Base-by-base conservation (phyloP, 2,113 vertebrate genomes). In the Pipra filicauda region DNA sequence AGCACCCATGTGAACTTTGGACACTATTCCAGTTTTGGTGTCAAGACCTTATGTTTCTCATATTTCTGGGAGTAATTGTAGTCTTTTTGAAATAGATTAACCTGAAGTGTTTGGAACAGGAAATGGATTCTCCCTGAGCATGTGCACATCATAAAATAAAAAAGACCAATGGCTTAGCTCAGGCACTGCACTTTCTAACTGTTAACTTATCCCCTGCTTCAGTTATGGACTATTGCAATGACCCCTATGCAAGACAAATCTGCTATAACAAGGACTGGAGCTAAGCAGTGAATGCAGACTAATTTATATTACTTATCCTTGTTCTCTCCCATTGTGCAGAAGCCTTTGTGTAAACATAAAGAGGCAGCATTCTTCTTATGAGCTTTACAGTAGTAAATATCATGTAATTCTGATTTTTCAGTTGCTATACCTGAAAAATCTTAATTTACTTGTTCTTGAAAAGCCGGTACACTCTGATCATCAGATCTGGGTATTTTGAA, bases 361-460 rank as follows among this genome's bases (percentile, higher is more conserved):
- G 49, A 49, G 12, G 15, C 11, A 79, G 0, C 7, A 44, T 31
- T 14, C 5, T 48, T 48, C 46, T 77, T 57, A 12, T 15, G 22
- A 87, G 59, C 2, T 81, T 62, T 81, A 70, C 12, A 31, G 7
- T 11, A 76, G 8, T 7, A 82, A 75, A 69, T 69, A 41, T n/a
- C 5, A 59, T 2, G 11, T 14, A 85, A 37, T 44, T 88, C 12
- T 79, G 41, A 85, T 78, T 91, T 91, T 88, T 61, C 35, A 11
- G 30, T 72, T 72, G 35, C 39, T 65, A 4, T 69, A 64, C 26
- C 24, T 85, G 44, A 83, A 88, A 39, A 88, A 81, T 57, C 28
- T 49, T 62, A 69, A 82, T 88, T 64, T 82, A 1, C 10, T 72
- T 81, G 30, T 82, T 94, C 88, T 91, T 95, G 58, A 89, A 88